These are phyloP conservation scores for Cephus rjabovi DNA, from an alignment of 2,888 invertebrate species.

Conservation along the genomic window DNA sequence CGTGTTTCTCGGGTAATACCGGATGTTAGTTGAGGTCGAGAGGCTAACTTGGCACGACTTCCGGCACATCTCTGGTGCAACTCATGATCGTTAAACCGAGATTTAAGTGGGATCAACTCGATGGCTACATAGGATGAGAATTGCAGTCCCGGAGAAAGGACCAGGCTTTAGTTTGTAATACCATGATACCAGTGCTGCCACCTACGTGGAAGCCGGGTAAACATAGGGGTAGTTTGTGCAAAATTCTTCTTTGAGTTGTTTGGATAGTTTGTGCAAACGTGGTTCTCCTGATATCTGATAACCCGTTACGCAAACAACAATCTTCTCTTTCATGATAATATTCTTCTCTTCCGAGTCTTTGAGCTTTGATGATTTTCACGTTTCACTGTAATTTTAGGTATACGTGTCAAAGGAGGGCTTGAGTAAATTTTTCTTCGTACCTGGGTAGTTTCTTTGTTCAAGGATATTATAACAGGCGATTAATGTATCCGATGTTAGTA, in stretches of 20 bases:
- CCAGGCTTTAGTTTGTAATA: not conserved
- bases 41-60: constrained; percentile 29
- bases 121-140: not conserved
- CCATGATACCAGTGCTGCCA: not conserved
- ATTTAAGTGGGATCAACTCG: constrained; percentile 23
- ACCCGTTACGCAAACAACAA: not conserved
- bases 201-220: not conserved
- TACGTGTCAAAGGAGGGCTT: not conserved
- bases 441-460: not conserved
- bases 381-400: not conserved
- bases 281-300: not conserved
- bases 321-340: not conserved
- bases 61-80: constrained; percentile 23
- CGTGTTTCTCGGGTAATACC: not conserved
- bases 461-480: not conserved
- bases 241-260: not conserved
- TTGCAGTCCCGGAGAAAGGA: not conserved
- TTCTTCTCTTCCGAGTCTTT: not conserved
- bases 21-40: constrained; percentile 3
- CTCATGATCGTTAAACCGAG: constrained; percentile 29
- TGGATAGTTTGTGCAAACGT: not conserved
- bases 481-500: not conserved
- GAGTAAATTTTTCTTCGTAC: not conserved
- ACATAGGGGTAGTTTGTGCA: not conserved
- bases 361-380: not conserved